These are phyloP conservation scores for Ciconia maguari DNA, from an alignment of 2,113 vertebrate genomes.

Conservation along the genomic window DNA sequence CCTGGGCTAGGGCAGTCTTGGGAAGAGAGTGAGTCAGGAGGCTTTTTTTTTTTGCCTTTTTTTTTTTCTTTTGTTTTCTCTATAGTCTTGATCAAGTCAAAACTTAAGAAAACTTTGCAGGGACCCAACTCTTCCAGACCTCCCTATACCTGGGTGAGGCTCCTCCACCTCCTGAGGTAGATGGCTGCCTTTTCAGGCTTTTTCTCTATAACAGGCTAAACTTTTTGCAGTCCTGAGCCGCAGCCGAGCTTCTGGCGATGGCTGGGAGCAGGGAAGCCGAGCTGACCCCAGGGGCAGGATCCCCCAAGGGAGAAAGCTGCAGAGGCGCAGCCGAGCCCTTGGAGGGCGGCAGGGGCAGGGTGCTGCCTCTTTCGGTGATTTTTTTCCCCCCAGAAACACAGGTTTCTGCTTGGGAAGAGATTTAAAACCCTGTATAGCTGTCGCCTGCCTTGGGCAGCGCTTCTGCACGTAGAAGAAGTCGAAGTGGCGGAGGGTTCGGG, in stretches of 20 bases:
- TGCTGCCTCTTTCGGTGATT: not conserved
- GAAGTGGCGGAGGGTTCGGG: accelerated
- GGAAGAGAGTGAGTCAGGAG: constrained; percentile 58
- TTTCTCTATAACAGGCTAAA: not conserved
- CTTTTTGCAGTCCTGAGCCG: not conserved
- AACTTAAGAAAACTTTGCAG: not conserved
- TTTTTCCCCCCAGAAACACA: not conserved
- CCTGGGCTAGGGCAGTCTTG: constrained; percentile 59
- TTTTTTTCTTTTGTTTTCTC: not conserved
- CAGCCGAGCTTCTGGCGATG: not conserved
- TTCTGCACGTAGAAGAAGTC: accelerated
- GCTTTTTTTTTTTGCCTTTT: not conserved
- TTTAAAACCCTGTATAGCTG: not conserved
- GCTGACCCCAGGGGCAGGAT: not conserved
- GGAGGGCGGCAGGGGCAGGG: not conserved
- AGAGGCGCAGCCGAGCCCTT: not conserved
- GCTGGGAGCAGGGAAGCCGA: accelerated
- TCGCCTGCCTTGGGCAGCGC: not conserved
- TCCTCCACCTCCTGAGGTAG: not conserved
- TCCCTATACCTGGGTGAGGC: not conserved
- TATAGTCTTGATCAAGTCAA: not conserved
- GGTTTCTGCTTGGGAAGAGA: not conserved
- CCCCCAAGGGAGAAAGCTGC: not conserved
- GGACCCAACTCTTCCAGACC: not conserved
- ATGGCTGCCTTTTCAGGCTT: not conserved